Evolutionary conservation across 2,113 vertebrate genomes (phyloP), one percentile per base, ranked within the genome.

Genomic region (Halichoerus grypus): DNA sequence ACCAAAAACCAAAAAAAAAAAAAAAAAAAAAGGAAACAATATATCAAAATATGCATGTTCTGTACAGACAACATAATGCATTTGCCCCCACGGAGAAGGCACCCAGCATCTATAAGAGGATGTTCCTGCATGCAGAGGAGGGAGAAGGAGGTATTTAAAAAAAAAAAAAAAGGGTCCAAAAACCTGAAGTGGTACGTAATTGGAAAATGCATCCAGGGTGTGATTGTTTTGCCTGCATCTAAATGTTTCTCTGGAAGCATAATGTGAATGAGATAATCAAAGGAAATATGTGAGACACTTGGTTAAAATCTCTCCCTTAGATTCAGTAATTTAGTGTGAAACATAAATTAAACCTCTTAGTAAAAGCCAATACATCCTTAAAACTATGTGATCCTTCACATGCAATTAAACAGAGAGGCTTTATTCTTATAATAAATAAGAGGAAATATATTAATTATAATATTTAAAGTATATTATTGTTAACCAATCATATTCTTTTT

Each of bases 201-300:
- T 80, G 31, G 3, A 69, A 82, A 77, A 7, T 24, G 1, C 28
- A 61, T 33, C 3, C 4, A 39, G 8, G 2, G 1, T 61, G 77
- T 63, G 28, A 69, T 76, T 49, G 11, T 2, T 88, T n/a, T 77
- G 53, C 1, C 28, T 42, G 5, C 11, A 79, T 53, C 33, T 93
- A 33, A 63, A 11, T 87, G n/a, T 86, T 91, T 95, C 55, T 85
- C 53, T 85, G 79, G 61, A 92, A 92, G 36, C 19, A 13, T 61
- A 83, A 15, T 22, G 1, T 71, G 55, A 96, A 71, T 82, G 49
- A 88, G 10, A 79, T 26, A 39, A 67, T 65, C 13, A 36, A 51
- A 6, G 0, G 11, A 4, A 84, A 16, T 82, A 42, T 67, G 33
- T 51, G 10, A 79, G 14, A 28, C 7, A 82, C 24, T 57, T 69